Base-by-base conservation (phyloP, 2,113 vertebrate species). In the Leptobrachium ailaonicum region DNA sequence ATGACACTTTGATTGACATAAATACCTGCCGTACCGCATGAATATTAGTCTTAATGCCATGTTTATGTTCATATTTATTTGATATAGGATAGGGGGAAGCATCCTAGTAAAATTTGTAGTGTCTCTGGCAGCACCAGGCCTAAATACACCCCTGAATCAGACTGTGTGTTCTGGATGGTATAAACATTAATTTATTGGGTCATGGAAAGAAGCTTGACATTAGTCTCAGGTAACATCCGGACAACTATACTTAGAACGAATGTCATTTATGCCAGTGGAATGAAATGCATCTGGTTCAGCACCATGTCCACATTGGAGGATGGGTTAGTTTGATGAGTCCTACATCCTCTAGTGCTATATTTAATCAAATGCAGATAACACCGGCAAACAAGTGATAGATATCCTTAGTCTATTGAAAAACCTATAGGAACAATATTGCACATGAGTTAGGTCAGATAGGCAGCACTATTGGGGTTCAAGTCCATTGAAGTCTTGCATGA, bases 181-280 rank as follows among this genome's bases (percentile, higher is more conserved):
- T 58, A 71, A 14, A 58, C 44, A 53, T 71, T 11, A 47, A 50
- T 71, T 71, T 62, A 71, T 62, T n/a, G 58, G 68, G 68, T 79
- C 58, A 79, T 78, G 76, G 76, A 78, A 78, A 77, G 44, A 71
- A 71, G 44, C 32, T 79, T 78, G 20, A 64, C 43, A 71, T 79
- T 71, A 79, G 76, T 71, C 60, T 79, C 76, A 79, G 68, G 67
- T 71, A 71, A 71, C 76, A 79, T 79, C 76, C 68, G 68, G 68
- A 50, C 43, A 43, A 58, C 76, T 79, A 79, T 71, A 72, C 76
- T 64, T 79, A 79, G 76, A 71, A 63, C 69, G 10, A 63, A 32
- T 54, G 68, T 50, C 56, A 63, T 79, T 71, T 71, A 71, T 71
- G 60, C 58, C 58, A 79, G 42, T 40, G 76, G 76, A 71, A 71